Percentiles rank a stretch among this genome's conserved stretches.
Evolutionary conservation across 2,113 vertebrate species (phyloP).

Genomic region (Elaphurus davidianus): DNA sequence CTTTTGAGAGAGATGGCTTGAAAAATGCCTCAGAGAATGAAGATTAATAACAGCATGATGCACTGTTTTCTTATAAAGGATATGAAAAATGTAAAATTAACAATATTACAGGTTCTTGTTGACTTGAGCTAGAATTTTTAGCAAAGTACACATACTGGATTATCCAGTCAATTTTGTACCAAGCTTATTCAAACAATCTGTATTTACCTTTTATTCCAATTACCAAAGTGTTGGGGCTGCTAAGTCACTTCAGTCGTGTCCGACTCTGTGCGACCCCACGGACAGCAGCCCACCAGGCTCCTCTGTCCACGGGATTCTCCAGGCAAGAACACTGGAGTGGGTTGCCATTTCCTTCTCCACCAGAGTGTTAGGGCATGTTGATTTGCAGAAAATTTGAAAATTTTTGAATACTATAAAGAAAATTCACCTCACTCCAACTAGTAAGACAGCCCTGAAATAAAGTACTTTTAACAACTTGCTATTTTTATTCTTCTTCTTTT

Average conservation of each 20-base stretch:
- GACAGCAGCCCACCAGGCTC: not conserved
- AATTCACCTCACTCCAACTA: not conserved
- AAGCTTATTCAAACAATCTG: not conserved
- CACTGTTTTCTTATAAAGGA: not conserved
- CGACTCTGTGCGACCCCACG: rapidly evolving
- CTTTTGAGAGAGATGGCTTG: not conserved
- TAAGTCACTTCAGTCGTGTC: not conserved
- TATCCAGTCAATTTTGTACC: not conserved
- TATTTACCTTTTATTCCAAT: not conserved
- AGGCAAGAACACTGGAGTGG: not conserved
- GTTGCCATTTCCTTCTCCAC: not conserved
- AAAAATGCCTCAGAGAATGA: not conserved
- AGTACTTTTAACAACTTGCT: not conserved
- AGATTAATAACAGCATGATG: not conserved
- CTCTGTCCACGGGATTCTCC: not conserved
- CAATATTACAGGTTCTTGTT: not conserved
- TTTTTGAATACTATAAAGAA: not conserved
- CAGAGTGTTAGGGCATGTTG: not conserved
- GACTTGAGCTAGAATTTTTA: not conserved
- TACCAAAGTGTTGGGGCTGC: not conserved
- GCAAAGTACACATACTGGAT: not conserved
- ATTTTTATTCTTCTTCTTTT: not conserved
- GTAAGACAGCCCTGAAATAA: not conserved
- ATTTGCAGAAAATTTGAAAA: not conserved
- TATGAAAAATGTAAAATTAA: not conserved